Evolutionary conservation across 2,113 vertebrate species (phyloP), one percentile per base, ranked within the genome.

Genomic region (Trichechus manatus): DNA sequence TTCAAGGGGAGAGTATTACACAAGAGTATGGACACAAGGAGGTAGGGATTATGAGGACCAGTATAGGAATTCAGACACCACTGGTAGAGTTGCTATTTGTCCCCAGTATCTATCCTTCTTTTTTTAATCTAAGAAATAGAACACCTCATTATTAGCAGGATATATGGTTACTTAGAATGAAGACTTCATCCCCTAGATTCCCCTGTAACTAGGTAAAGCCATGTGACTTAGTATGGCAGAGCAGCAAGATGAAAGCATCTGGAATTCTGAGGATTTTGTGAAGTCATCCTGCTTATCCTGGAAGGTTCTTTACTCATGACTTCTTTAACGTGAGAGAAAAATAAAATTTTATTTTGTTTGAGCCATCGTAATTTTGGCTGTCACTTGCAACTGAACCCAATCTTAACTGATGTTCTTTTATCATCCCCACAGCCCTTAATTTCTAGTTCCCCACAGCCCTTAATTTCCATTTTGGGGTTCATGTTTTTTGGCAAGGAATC

Each of bases 321-420:
- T 94, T 88, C 36, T 47, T 77, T 56, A 44, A 85, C 74, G 9
- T 85, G 31, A 85, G 53, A 89, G 20, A n/a, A 86, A 92, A 80
- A 79, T 61, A 78, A 87, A 72, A 2, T 59, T 87, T 84, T 74
- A 89, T 70, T 92, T 90, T 81, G 15, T 89, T 47, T 47, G 47
- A 47, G 47, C 47, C 47, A 47, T 47, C 10, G 47, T 47, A 9
- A 6, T 47, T 47, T 47, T 47, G 47, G 47, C 47, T 47, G 1
- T 78, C 31, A 42, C 47, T 79, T 89, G 14, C 6, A 86, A 66
- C 3, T 64, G 53, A 85, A 68, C 31, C 8, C 39, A 79, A 14
- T 93, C 39, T 95, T 89, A 61, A 78, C 19, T 89, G 22, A 80
- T 68, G 4, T 47, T 86, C 22, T 93, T 94, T 93, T 79, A 56